Evolutionary conservation across 2,113 vertebrate genomes (phyloP).

Genomic region (Xyliphius kryptos): DNA sequence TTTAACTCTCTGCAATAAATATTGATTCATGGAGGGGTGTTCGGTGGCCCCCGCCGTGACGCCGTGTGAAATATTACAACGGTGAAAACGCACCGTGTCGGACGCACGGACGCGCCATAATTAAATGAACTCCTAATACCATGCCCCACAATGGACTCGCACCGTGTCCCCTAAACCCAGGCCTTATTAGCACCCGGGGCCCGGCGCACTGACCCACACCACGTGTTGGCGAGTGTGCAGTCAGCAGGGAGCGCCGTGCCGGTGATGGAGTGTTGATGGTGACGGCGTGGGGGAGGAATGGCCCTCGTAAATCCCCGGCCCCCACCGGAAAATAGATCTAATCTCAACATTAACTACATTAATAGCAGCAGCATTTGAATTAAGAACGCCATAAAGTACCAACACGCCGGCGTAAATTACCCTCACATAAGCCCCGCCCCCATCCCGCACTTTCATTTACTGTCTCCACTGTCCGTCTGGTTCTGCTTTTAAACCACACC

Average conservation of each 20-base stretch:
- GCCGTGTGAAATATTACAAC: constrained; percentile 90
- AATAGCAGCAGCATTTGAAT: constrained; percentile 95
- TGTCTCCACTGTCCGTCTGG: too few relatives aligned
- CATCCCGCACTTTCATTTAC: too few relatives aligned
- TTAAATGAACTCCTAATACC: too few relatives aligned
- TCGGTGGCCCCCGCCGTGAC: constrained; percentile 89
- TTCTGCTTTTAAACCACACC: too few relatives aligned
- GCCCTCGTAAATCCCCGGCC: constrained; percentile 78
- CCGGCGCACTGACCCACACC: constrained; percentile 43
- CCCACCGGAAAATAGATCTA: constrained; percentile 92
- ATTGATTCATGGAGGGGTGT: constrained; percentile 98
- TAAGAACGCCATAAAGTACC: constrained; percentile 91
- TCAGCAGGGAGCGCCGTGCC: constrained; percentile 75
- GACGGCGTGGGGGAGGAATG: constrained; percentile 70
- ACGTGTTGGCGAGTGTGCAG: constrained; percentile 62
- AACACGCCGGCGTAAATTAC: constrained; percentile 72
- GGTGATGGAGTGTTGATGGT: constrained; percentile 82
- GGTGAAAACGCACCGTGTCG: too few relatives aligned
- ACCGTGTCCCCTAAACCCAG: too few relatives aligned
- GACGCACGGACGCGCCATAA: too few relatives aligned
- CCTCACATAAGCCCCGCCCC: too few relatives aligned
- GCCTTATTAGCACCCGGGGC: too few relatives aligned
- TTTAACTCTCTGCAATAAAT: constrained; percentile 95
- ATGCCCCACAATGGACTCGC: too few relatives aligned
- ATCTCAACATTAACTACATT: constrained; percentile 97